phyloP scores from a whole-genome alignment of 2,113 vertebrate species.

The Spea multiplicata region DNA sequence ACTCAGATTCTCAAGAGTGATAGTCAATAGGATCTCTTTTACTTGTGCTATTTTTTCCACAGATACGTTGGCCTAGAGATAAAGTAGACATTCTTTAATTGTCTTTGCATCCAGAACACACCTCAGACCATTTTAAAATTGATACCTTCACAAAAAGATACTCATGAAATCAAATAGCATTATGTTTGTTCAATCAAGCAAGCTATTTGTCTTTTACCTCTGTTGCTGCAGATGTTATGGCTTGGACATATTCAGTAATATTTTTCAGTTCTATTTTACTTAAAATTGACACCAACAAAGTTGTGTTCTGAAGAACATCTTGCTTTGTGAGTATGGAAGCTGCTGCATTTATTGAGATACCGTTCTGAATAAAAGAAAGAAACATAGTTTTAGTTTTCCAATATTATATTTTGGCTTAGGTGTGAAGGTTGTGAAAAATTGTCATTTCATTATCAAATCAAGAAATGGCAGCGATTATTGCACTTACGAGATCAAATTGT shows the following conservation, averaged over 20 bases:
- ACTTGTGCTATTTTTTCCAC: background rate
- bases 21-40: constrained; percentile 11
- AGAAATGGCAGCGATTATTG: background rate
- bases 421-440: background rate
- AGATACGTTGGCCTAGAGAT: background rate
- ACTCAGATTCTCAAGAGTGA: background rate
- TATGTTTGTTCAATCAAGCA: background rate
- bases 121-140: background rate
- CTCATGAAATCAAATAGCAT: background rate
- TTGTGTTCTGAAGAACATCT: constrained; percentile 9
- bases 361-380: background rate
- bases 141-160: background rate
- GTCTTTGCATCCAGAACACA: background rate
- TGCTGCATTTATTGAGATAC: background rate
- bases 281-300: background rate
- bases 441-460: no score
- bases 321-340: constrained; percentile 2
- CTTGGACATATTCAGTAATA: background rate
- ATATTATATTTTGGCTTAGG: background rate
- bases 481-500: constrained; percentile 27
- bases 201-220: background rate
- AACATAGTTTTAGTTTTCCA: background rate
- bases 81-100: constrained; percentile 5
- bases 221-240: background rate
- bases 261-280: background rate